Base-by-base conservation (phyloP, 2,113 vertebrate genomes). In the Hiodon alosoides region DNA sequence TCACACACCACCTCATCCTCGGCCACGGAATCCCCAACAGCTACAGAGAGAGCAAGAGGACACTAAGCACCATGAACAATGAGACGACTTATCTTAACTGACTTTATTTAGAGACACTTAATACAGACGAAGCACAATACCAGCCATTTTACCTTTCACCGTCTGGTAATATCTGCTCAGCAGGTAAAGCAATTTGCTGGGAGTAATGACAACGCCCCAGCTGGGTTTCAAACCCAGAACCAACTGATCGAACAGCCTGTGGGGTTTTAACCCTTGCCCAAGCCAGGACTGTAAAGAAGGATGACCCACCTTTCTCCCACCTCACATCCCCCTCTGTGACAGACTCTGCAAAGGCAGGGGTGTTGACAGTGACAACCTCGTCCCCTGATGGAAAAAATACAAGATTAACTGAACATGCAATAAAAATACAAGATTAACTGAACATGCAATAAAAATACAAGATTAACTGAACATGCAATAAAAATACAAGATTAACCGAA, bases 1-100 rank as follows among this genome's bases (percentile, higher is more conserved):
- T 99, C 96, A 85, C 97, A 99, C 83, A 99, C 95, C 79, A 98
- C 95, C 89, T 98, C 96, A 91, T 98, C 97, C 85, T 98, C 96
- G 0, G 85, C 81, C 78, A 99, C 97, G 0, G 92, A 83, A 85
- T 98, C 97, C 83, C 96, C 97, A 85, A 98, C 96, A 88, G 95
- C 97, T 98, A 86, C 80, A 87, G 16, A 83, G 80, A 80, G 31
- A 31, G 31, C 31, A 82, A 9, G 80, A 16, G 74, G 17, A 66
- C 48, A 2, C 4, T 5, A 46, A 48, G 11, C n/a, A 60, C 3
- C 14, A 9, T 59, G 9, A 3, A 59, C 31, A 31, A 31, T 31
- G 31, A 59, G 58, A 14, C 14, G 4, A 59, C 58, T 9, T 3
- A 3, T 59, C 14, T 59, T 59, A 59, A 59, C 9, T 9, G 58